Conservation (phyloP, 2,113 vertebrate genomes). For the Ardeotis arabs region DNA sequence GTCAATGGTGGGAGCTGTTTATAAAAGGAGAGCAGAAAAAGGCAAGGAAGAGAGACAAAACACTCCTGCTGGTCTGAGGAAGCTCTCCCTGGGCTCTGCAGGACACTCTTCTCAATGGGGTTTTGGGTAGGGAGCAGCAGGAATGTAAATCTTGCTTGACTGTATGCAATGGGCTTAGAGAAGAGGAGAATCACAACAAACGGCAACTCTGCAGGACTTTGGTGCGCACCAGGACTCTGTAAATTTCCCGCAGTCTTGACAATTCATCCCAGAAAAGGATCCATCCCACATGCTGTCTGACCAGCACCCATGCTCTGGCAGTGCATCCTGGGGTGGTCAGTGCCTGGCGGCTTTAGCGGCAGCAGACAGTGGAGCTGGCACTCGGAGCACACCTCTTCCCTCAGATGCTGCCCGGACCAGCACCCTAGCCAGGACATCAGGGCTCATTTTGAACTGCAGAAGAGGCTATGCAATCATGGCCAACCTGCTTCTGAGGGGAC, state of each 20-base stretch:
- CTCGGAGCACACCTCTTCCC: not conserved
- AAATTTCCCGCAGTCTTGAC: not conserved
- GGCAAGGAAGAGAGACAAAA: not conserved
- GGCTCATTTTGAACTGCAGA: not conserved
- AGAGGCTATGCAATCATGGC: not conserved
- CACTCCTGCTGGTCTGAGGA: not conserved
- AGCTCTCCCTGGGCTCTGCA: not conserved
- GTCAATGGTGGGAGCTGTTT: not conserved
- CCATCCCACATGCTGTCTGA: not conserved
- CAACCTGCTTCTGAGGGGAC: not conserved
- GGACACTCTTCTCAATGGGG: not conserved
- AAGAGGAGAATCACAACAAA: not conserved
- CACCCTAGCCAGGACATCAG: not conserved
- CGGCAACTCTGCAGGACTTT: rapidly evolving
- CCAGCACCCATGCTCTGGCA: not conserved
- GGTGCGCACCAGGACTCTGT: not conserved
- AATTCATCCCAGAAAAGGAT: not conserved
- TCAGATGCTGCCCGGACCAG: not conserved
- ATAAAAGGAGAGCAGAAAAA: not conserved
- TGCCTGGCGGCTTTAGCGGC: not conserved
- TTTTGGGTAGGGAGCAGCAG: not conserved
- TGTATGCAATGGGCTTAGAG: not conserved
- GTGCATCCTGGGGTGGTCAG: rapidly evolving
- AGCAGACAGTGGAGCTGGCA: not conserved
- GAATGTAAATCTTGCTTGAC: not conserved